Percentiles rank a stretch among this genome's conserved stretches.
Evolutionary conservation across 2,797 vertebrate species (phyloP).

Genomic region (Taenioides sp.): DNA sequence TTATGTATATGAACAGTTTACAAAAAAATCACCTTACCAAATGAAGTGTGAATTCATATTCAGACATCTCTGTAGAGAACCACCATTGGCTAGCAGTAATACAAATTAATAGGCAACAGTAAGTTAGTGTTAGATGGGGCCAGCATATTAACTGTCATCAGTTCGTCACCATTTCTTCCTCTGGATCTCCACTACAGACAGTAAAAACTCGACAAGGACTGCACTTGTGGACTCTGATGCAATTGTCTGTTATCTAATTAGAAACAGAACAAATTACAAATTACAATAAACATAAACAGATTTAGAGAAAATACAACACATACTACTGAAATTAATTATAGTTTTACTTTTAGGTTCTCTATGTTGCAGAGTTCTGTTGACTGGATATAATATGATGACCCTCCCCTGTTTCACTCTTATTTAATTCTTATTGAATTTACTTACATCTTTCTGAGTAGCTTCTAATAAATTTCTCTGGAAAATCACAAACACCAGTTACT

Average conservation of each 20-base stretch:
- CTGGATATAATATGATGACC: constrained; percentile 4
- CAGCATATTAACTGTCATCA: not conserved
- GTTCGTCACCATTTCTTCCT: not conserved
- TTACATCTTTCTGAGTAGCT: constrained; percentile 25
- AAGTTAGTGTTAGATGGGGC: not conserved
- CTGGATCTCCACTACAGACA: not conserved
- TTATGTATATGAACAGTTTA: too few species aligned
- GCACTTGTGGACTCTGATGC: not conserved
- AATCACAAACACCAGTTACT: constrained; percentile 33
- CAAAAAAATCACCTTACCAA: too few species aligned
- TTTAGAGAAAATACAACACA: too few species aligned
- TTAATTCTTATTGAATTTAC: constrained; percentile 44
- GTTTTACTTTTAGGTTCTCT: not conserved
- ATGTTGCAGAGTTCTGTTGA: constrained; percentile 12
- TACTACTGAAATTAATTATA: not conserved
- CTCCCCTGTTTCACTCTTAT: constrained; percentile 35
- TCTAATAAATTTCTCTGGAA: constrained; percentile 40
- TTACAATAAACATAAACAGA: not conserved
- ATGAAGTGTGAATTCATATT: not conserved
- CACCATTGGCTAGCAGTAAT: not conserved
- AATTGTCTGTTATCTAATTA: not conserved
- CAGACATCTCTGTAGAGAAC: not conserved
- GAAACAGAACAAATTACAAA: not conserved
- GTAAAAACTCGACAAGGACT: not conserved
- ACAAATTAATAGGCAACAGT: not conserved